Conservation (phyloP, 2,113 vertebrate genomes). For the Tautogolabrus adspersus region DNA sequence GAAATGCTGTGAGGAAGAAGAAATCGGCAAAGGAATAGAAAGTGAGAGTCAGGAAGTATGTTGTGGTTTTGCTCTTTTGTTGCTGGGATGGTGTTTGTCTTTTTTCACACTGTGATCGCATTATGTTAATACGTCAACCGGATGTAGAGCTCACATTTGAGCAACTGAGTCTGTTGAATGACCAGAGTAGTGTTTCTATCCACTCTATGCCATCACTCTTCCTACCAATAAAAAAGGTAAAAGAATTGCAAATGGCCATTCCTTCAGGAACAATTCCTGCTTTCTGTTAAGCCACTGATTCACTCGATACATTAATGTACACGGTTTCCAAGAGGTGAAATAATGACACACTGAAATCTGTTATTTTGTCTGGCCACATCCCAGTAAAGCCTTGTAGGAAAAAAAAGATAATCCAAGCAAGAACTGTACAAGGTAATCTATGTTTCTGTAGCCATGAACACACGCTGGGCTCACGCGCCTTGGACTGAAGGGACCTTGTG, state of each 20-base stretch:
- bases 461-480: slow-evolving; percentile 36
- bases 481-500: slow-evolving; percentile 65
- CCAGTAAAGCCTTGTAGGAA: slow-evolving; percentile 52
- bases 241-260: slow-evolving; percentile 14
- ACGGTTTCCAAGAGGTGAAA: slow-evolving; percentile 12
- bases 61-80: slow-evolving; percentile 56
- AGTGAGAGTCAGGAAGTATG: slow-evolving; percentile 81
- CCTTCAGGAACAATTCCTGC: slow-evolving; percentile 40
- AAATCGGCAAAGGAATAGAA: slow-evolving; percentile 79
- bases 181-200: slow-evolving; percentile 18
- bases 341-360: slow-evolving; percentile 67
- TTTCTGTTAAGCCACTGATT: slow-evolving; percentile 52
- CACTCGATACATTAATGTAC: slow-evolving; percentile 16
- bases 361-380: slow-evolving; percentile 65
- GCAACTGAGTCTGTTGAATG: background rate
- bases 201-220: slow-evolving; percentile 13
- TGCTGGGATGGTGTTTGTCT: slow-evolving; percentile 56
- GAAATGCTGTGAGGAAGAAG: slow-evolving; percentile 88
- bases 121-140: slow-evolving; percentile 15
- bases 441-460: slow-evolving; percentile 66
- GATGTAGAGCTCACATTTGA: slow-evolving; percentile 9
- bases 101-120: slow-evolving; percentile 36
- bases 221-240: slow-evolving; percentile 29
- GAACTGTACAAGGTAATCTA: slow-evolving; percentile 63
- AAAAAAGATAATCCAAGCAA: slow-evolving; percentile 60